phyloP scores from a whole-genome alignment of 1,140 invertebrate species.

The Colletes latitarsis region DNA sequence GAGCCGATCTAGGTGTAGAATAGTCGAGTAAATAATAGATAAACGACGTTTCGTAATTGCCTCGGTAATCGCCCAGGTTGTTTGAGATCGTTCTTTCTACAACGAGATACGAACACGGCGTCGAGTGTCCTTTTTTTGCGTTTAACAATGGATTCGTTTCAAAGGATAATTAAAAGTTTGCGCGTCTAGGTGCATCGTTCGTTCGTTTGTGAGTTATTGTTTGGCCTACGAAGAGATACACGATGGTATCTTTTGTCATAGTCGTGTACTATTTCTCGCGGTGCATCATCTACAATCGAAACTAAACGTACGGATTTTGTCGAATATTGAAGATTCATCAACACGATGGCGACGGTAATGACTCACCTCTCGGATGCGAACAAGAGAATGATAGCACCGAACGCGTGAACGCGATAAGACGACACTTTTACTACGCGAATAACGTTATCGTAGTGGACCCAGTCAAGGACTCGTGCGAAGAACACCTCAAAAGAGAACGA shows the following conservation, averaged over 20 bases:
- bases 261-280: no score
- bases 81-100: slow-evolving; percentile 6
- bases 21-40: slow-evolving; percentile 18
- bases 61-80: not conserved
- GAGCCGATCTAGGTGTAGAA: not conserved
- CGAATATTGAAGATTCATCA: not conserved
- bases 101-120: not conserved
- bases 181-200: not conserved
- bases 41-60: slow-evolving; percentile 14
- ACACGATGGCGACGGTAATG: not conserved
- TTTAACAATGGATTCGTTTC: not conserved
- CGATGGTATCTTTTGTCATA: not conserved
- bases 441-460: slow-evolving; percentile 32
- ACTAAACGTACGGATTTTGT: not conserved
- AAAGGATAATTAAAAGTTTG: not conserved
- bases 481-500: slow-evolving; percentile 29
- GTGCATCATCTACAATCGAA: not conserved
- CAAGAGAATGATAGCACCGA: slow-evolving; percentile 7
- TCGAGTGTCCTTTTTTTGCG: not conserved
- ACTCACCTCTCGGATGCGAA: slow-evolving; percentile 6
- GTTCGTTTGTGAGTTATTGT: not conserved
- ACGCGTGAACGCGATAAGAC: slow-evolving; percentile 23
- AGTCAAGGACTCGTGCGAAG: slow-evolving; percentile 37
- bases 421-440: slow-evolving; percentile 23
- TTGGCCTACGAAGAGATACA: not conserved